phyloP scores from a whole-genome alignment of 2,113 vertebrate genomes.

The Meriones unguiculatus region DNA sequence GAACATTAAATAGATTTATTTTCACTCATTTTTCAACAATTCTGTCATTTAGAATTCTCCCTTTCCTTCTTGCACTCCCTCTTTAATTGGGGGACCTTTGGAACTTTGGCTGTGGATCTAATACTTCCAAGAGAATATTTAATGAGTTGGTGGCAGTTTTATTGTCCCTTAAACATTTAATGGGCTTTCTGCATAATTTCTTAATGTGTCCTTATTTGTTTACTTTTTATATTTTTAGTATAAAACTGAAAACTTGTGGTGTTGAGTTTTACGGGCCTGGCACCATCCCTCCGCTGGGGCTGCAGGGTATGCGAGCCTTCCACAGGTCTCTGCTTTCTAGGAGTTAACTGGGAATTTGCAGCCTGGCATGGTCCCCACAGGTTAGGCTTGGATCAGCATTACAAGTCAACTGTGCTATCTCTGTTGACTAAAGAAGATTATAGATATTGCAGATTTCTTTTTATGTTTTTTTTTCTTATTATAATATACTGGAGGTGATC shows the following conservation, averaged over 20 bases:
- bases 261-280: constrained; percentile 82
- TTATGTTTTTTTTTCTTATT: background rate
- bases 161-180: constrained; percentile 86
- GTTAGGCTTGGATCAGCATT: constrained; percentile 38
- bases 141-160: constrained; percentile 84
- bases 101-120: constrained; percentile 77
- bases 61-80: background rate
- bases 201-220: constrained; percentile 84
- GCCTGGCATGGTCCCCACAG: background rate
- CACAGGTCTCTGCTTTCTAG: constrained; percentile 47
- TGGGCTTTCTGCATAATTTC: constrained; percentile 84
- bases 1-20: constrained; percentile 17
- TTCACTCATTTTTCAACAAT: constrained; percentile 29
- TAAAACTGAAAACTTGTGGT: constrained; percentile 76
- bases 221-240: constrained; percentile 85
- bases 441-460: background rate
- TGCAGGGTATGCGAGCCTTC: constrained; percentile 58
- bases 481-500: background rate
- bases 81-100: constrained; percentile 79
- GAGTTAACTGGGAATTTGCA: constrained; percentile 1
- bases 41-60: background rate
- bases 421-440: background rate
- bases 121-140: constrained; percentile 79
- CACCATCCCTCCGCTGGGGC: constrained; percentile 56
- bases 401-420: constrained; percentile 22